Percentiles rank a stretch among this genome's conserved stretches.
Conservation (phyloP, 1,140 invertebrate species). For the Drosophila ogumai region DNA sequence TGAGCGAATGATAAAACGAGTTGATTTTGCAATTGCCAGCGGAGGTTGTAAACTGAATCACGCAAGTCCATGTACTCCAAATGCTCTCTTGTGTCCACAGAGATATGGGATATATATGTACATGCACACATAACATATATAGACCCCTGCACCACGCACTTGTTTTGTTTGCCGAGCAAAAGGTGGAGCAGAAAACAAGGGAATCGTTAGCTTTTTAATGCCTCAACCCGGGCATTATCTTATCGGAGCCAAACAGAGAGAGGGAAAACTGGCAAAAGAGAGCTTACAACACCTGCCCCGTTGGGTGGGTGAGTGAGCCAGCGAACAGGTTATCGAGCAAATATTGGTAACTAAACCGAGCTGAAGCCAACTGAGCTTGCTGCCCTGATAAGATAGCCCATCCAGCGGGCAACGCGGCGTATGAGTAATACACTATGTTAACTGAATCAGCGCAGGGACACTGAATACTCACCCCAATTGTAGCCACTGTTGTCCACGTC, state of each 20-base stretch:
- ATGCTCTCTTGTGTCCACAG: conserved; percentile 8
- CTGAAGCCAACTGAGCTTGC: conserved; percentile 40
- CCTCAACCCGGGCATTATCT: conserved; percentile 63
- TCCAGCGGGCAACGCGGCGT: conserved; percentile 47
- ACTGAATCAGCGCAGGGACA: conserved; percentile 62
- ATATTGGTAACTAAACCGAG: conserved; percentile 70
- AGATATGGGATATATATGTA: conserved; percentile 12
- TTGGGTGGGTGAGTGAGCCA: not conserved
- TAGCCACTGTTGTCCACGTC: conserved; percentile 74
- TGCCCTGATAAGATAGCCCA: conserved; percentile 65
- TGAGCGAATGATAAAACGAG: conserved; percentile 30
- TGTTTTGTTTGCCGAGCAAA: conserved; percentile 61
- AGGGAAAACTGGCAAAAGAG: conserved; percentile 1
- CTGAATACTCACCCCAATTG: conserved; percentile 78
- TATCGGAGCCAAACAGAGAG: conserved; percentile 48
- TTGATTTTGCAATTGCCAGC: conserved; percentile 37
- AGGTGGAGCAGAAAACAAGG: conserved; percentile 46
- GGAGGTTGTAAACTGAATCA: conserved; percentile 71
- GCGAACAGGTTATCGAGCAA: conserved; percentile 73
- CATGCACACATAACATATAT: not conserved
- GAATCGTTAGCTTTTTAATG: conserved; percentile 68
- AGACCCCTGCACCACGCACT: conserved; percentile 29
- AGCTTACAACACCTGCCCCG: conserved; percentile 52
- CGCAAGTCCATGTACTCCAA: conserved; percentile 24
- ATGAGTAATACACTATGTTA: conserved; percentile 64